Base-by-base conservation (phyloP, 1,140 invertebrate genomes). In the Cheumatopsyche charites region DNA sequence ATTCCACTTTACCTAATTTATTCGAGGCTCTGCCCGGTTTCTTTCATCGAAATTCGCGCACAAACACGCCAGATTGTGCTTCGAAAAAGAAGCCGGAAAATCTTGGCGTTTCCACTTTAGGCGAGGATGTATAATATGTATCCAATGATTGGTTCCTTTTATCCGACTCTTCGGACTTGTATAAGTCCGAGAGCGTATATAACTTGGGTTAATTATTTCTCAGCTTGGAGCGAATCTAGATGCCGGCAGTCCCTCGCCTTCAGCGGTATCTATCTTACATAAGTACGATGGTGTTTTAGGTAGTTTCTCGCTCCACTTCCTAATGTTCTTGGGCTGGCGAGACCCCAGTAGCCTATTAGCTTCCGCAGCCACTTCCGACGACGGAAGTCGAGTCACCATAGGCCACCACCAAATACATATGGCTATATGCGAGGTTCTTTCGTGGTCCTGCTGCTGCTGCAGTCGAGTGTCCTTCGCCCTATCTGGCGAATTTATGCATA, bases 401-500 rank as follows among this genome's bases (percentile, higher is more conserved):
- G 29, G 29, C 62, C 4, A 42, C 17, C 4, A 1, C 42, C 6
- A 6, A 26, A 68, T 68, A 68, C 25, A 13, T 49, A 13, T 36
- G 29, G 3, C 3, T 36, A 36, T 9, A 4, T 36, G 29, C 29
- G 29, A n/a, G 21, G 62, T 25, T 9, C 62, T 42, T 15, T 12
- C 25, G 25, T 17, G 45, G 41, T 25, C 43, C 70, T 9, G 29
- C 3, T 36, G 3, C 29, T 36, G 29, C 3, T 36, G 29, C 29
- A 36, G 9, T 9, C 29, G 29, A 36, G 29, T 36, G 29, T 9
- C 29, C 29, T 36, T 36, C 29, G 29, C 9, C 29, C 29, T 36
- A 36, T 36, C 29, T 36, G 55, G 49, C 41, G n/a, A 70, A 73
- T 70, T 73, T 70, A 73, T 73, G 72, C 68, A 73, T 73, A 73